phyloP scores from a whole-genome alignment of 2,888 invertebrate genomes.

The Anthoptus insignis region DNA sequence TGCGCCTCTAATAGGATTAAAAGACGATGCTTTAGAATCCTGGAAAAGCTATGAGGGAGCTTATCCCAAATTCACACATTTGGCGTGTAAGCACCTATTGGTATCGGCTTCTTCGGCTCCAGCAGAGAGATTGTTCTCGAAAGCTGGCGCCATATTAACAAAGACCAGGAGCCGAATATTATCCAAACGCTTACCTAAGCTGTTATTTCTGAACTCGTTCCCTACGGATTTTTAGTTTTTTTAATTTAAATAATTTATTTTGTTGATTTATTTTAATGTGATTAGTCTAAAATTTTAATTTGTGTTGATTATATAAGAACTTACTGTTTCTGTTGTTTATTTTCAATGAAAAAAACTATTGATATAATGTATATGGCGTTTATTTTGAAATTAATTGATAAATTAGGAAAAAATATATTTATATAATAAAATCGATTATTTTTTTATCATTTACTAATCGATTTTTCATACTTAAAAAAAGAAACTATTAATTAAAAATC shows the following conservation, averaged over 20 bases:
- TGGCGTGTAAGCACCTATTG: slow-evolving; percentile 47
- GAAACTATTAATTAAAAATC: slow-evolving; percentile 16
- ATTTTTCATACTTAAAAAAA: slow-evolving; percentile 28
- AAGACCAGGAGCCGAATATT: slow-evolving; percentile 45
- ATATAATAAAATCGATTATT: slow-evolving; percentile 16
- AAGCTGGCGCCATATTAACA: slow-evolving; percentile 47
- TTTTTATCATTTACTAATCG: slow-evolving; percentile 28
- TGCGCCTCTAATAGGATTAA: slow-evolving; percentile 47
- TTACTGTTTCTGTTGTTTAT: slow-evolving; percentile 33
- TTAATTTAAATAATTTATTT: slow-evolving; percentile 12
- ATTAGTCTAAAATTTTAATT: slow-evolving; percentile 11
- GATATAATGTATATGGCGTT: slow-evolving; percentile 31
- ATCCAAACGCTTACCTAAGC: slow-evolving; percentile 44
- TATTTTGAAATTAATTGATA: slow-evolving; percentile 34
- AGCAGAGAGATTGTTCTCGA: slow-evolving; percentile 47
- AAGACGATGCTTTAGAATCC: slow-evolving; percentile 49
- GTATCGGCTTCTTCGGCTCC: slow-evolving; percentile 50
- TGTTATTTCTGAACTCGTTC: slow-evolving; percentile 47
- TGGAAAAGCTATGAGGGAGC: slow-evolving; percentile 48
- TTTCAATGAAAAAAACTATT: slow-evolving; percentile 31
- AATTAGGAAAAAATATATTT: slow-evolving; percentile 23
- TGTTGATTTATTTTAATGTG: slow-evolving; percentile 1
- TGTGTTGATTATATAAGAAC: slow-evolving; percentile 19
- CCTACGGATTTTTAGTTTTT: slow-evolving; percentile 21
- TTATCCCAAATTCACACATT: slow-evolving; percentile 31